Evolutionary conservation across 2,888 invertebrate genomes (phyloP), one percentile per base, ranked within the genome.

Genomic region (Andrena flavipes): DNA sequence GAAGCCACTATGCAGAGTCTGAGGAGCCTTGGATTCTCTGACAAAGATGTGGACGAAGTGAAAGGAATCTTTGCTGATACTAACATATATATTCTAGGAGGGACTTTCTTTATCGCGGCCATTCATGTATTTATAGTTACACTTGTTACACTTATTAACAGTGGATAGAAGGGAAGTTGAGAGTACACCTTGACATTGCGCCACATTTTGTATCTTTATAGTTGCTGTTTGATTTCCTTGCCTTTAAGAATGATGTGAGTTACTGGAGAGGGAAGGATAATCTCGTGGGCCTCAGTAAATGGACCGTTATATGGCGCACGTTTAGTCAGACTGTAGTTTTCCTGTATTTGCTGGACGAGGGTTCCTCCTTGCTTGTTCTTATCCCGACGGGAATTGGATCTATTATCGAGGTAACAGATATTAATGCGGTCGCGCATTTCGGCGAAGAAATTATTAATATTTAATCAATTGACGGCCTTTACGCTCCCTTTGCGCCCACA

Each of bases 31-130:
- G 98, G 99, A 6, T 99, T 99, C 91, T 97, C 97, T 51, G 97
- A 97, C 80, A 99, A 99, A 93, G 99, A 99, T 94, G 95, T 99
- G 49, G 99, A 99, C 94, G 99, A 99, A 95, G 97, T 99, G 0
- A 99, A 99, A 94, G 97, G 98, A 69, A 97, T 99, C 89, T 99
- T 99, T 94, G 97, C 98, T 0, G 99, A 99, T 91, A 99, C 99
- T 0, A 99, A 99, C 94, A 95, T 99, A 59, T 98, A 98, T 93
- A 95, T 99, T 78, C 94, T 99, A 60, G 97, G 98, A 87, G 96
- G 97, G 73, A 99, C 99, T 1, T 96, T 99, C 87, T 95, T 97
- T 90, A 97, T 99, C 87, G 97, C 98, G 51, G 97, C 98, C 87
- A 95, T 98, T 91, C 99, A 99, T 96, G 98, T 30, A 30, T 30